phyloP scores from a whole-genome alignment of 1,140 invertebrate genomes.

The Drosophila jambulina region DNA sequence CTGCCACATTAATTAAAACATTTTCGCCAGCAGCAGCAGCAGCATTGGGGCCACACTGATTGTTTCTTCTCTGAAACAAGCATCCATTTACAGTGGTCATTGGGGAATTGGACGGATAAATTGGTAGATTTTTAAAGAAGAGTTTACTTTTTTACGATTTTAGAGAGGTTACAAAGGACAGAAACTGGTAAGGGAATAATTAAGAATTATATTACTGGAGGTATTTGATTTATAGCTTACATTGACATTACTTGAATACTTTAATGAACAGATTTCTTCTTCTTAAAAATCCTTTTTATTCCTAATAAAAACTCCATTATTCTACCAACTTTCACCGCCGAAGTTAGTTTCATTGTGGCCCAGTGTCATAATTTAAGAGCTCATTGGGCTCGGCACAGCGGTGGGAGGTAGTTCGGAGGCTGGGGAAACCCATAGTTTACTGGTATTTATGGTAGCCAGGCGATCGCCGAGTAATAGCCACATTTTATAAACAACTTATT shows the following conservation, averaged over 20 bases:
- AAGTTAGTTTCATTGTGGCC: slow-evolving; percentile 22
- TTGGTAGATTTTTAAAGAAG: background rate
- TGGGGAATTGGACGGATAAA: slow-evolving; percentile 14
- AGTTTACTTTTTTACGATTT: background rate
- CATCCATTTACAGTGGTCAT: slow-evolving; percentile 42
- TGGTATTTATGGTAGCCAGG: slow-evolving; percentile 67
- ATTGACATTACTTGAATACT: background rate
- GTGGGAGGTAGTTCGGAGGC: slow-evolving; percentile 18
- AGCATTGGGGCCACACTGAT: slow-evolving; percentile 54
- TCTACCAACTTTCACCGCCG: slow-evolving; percentile 22
- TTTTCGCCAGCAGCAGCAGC: slow-evolving; percentile 58
- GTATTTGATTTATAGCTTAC: background rate
- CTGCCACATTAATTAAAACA: slow-evolving; percentile 80
- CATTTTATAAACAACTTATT: slow-evolving; percentile 85
- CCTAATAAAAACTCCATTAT: background rate
- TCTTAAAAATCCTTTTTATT: background rate
- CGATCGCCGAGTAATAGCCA: slow-evolving; percentile 74
- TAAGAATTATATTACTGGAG: background rate
- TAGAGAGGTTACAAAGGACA: background rate
- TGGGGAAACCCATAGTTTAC: slow-evolving; percentile 61
- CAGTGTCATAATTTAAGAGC: slow-evolving; percentile 56
- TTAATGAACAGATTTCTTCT: background rate
- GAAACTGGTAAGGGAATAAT: background rate
- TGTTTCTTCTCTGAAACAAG: slow-evolving; percentile 38
- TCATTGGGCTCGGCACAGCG: slow-evolving; percentile 5